Conservation (phyloP, 2,113 vertebrate species). For the Melanerpes aurifrons region DNA sequence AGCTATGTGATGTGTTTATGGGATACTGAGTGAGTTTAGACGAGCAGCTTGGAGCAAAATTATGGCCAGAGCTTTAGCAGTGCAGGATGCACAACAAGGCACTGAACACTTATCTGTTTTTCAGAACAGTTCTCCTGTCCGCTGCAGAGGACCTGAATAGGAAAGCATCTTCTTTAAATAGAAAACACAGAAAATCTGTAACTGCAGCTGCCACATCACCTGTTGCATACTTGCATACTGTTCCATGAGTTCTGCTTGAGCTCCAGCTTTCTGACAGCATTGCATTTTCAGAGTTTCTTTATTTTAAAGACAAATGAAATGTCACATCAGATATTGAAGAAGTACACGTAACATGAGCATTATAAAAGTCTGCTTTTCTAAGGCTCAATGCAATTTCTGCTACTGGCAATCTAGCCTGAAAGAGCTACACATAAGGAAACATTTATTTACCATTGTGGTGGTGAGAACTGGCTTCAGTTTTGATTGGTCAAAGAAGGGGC, state of each 20-base stretch:
- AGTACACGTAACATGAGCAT: not conserved
- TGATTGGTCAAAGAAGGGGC: not conserved
- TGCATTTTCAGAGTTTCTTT: not conserved
- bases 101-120: not conserved
- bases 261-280: not conserved
- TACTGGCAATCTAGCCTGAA: not conserved
- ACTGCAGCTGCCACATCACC: not conserved
- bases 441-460: not conserved
- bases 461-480: not conserved
- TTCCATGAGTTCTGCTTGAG: not conserved
- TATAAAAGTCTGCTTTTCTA: not conserved
- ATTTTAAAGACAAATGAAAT: not conserved
- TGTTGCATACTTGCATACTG: not conserved
- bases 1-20: not conserved
- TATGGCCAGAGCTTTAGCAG: not conserved
- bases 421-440: not conserved
- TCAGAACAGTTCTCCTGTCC: not conserved
- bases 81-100: not conserved
- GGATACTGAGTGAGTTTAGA: not conserved
- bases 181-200: not conserved
- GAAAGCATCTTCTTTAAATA: not conserved
- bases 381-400: not conserved
- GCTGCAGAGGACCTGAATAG: not conserved
- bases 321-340: not conserved
- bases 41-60: not conserved